Base-by-base conservation (phyloP, 92 coral and sea anemone genomes). In the Heteractis magnifica region DNA sequence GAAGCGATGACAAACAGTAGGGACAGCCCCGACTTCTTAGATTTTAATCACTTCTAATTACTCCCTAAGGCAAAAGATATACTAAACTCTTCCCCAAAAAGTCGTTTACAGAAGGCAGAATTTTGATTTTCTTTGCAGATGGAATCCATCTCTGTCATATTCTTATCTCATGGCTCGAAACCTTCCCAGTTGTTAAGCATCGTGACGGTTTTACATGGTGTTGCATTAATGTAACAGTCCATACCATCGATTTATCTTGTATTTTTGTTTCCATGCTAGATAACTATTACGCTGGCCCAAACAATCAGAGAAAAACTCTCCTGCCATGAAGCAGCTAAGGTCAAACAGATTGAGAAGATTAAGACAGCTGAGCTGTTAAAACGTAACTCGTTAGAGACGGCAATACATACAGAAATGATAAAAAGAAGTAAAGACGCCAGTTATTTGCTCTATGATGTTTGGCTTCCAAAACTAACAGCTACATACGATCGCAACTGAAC, bases 261-360 rank as follows among this genome's bases (percentile, higher is more conserved):
- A 15, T 68, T 76, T 76, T 76, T 76, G 41, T 52, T 55, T 52
- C 79, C 79, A 76, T 76, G 58, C 79, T 52, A 50, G 79, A 76
- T 76, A 16, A 41, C 79, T 55, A 76, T 76, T 76, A 76, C 19
- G 34, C 21, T 76, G 79, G 58, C 52, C 79, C 41, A 52, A 52
- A 52, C 79, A 76, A 51, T 52, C 65, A 76, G 50, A 52, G 64
- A 55, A 48, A 1, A 18, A 51, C 65, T 76, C 79, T 62, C 79
- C 79, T 55, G 79, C 79, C 65, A 26, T 68, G 73, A 26, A 68
- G 8, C 20, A 26, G 15, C 49, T 48, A 68, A 68, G 73, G 73
- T 68, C 73, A 68, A 68, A 14, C 73, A 68, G 73, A 68, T 68
- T 26, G 12, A 21, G 73, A 68, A 68, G 73, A 68, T 68, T 68